Conservation (phyloP, 2,888 invertebrate species). For the Isotomurus palustris region DNA sequence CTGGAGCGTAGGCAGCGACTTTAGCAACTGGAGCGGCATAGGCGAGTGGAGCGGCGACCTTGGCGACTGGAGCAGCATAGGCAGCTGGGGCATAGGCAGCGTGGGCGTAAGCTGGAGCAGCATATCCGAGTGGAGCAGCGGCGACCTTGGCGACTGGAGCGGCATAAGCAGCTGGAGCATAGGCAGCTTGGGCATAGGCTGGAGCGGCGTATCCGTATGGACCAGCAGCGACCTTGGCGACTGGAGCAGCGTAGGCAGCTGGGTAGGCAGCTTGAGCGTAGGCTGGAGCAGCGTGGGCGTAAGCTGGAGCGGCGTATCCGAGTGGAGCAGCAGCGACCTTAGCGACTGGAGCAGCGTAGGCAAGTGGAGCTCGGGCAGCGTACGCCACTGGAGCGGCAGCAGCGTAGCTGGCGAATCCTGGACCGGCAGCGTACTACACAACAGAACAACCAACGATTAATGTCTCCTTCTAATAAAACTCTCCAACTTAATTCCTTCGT, state of each 20-base stretch:
- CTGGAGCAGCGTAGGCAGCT: background rate
- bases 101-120: conserved; percentile 1
- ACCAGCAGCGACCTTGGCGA: conserved; percentile 2
- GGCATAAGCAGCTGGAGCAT: background rate
- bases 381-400: conserved; percentile 4
- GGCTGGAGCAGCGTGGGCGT: conserved; percentile 10
- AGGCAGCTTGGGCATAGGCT: background rate
- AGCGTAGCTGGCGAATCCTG: conserved; percentile 7
- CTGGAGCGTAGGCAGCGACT: background rate
- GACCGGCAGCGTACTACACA: background rate
- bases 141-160: conserved; percentile 1
- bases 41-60: conserved; percentile 11
- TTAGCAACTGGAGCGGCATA: conserved; percentile 10
- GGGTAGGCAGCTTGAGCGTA: conserved; percentile 4
- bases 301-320: conserved; percentile 8
- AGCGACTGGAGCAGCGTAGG: conserved; percentile 3
- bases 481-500: too few relatives aligned
- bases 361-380: conserved; percentile 1
- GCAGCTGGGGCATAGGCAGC: too few relatives aligned
- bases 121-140: conserved; percentile 4
- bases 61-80: conserved; percentile 8
- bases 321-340: background rate
- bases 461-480: background rate
- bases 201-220: conserved; percentile 6
- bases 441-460: background rate